These are phyloP conservation scores for Acleris sparsana DNA, from an alignment of 2,888 invertebrate genomes.

Conservation along the genomic window DNA sequence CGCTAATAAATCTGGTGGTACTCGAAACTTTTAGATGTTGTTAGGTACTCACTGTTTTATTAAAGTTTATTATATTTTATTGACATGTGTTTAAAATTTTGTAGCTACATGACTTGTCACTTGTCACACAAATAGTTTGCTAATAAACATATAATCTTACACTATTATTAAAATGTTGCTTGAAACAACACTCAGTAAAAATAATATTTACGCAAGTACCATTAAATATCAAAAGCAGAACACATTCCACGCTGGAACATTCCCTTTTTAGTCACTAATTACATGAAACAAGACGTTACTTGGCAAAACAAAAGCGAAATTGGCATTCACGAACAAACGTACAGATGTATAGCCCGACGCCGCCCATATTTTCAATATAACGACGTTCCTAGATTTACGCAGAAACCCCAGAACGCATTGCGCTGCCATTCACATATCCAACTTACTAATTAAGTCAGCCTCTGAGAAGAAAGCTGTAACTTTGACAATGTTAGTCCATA, in stretches of 20 bases:
- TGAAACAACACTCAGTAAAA: neutral
- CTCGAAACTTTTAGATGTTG: constrained; percentile 3
- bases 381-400: constrained; percentile 74
- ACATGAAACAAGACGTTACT: constrained; percentile 26
- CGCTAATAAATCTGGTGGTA: constrained; percentile 45
- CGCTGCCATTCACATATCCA: constrained; percentile 83
- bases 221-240: neutral
- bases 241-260: constrained; percentile 17
- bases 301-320: constrained; percentile 41
- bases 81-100: too few species aligned
- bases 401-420: constrained; percentile 71
- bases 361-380: constrained; percentile 79
- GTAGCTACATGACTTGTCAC: too few species aligned
- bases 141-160: too few species aligned
- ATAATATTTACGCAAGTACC: neutral
- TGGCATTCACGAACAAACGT: constrained; percentile 39
- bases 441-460: constrained; percentile 82
- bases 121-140: too few species aligned
- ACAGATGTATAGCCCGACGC: constrained; percentile 49
- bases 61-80: neutral
- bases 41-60: neutral
- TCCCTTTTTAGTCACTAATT: constrained; percentile 35
- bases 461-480: constrained; percentile 79
- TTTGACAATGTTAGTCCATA: constrained; percentile 81
- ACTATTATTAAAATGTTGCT: too few species aligned